Conservation (phyloP, 2,797 vertebrate genomes). For the Enteromius afrohamiltoni region DNA sequence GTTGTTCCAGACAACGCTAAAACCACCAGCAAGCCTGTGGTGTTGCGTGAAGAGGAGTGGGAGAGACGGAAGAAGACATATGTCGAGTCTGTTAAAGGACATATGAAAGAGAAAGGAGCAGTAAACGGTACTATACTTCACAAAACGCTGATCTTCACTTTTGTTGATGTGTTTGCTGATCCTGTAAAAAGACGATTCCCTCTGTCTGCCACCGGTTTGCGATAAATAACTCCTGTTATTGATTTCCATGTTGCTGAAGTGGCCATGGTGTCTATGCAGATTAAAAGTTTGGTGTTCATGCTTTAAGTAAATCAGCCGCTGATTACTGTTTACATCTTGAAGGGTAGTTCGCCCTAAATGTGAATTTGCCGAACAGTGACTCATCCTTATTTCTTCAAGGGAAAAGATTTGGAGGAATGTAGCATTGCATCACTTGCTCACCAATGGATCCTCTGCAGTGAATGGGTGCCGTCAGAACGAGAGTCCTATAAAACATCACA, state of each 20-base stretch:
- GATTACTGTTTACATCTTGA: not conserved
- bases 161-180: not conserved
- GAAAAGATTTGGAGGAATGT: not conserved
- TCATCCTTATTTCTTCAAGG: not conserved
- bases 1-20: not conserved
- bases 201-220: too few species aligned
- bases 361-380: not conserved
- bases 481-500: too few species aligned
- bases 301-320: not conserved
- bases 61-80: constrained; percentile 70
- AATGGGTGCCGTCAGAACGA: too few species aligned
- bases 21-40: not conserved
- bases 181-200: constrained; percentile 9
- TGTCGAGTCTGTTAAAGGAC: constrained; percentile 66
- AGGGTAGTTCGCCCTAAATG: not conserved
- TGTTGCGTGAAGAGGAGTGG: constrained; percentile 64
- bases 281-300: not conserved
- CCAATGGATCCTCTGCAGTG: not conserved
- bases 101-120: constrained; percentile 62
- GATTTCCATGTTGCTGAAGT: not conserved
- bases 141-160: not conserved
- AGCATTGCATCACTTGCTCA: not conserved
- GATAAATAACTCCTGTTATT: not conserved
- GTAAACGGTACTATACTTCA: constrained; percentile 69
- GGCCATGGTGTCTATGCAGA: not conserved